phyloP scores from a whole-genome alignment of 2,113 vertebrate genomes.

The cat (Felis catus) region F.catus_Fca126_mat1.0 CM031420.1:123178001-123178500 shows the following conservation, averaged over 20 bases:
- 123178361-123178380: neutral
- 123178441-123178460: neutral
- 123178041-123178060: neutral
- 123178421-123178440: neutral
- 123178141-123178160: neutral
- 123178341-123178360: neutral
- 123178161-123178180: neutral
- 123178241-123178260: constrained; percentile 35
- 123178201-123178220: neutral
- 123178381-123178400: neutral
- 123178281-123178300: constrained; percentile 30
- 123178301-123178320: constrained; percentile 39
- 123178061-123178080: neutral
- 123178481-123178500: neutral
- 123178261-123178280: constrained; percentile 43
- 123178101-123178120: neutral
- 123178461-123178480: neutral
- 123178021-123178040: neutral
- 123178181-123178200: neutral
- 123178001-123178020: neutral
- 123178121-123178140: neutral
- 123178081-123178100: neutral
- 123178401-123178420: neutral
- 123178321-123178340: constrained; percentile 27
- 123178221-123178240: constrained; percentile 14